Evolutionary conservation across 2,797 vertebrate species (phyloP).

Genomic region (Phaenicophaeus curvirostris): DNA sequence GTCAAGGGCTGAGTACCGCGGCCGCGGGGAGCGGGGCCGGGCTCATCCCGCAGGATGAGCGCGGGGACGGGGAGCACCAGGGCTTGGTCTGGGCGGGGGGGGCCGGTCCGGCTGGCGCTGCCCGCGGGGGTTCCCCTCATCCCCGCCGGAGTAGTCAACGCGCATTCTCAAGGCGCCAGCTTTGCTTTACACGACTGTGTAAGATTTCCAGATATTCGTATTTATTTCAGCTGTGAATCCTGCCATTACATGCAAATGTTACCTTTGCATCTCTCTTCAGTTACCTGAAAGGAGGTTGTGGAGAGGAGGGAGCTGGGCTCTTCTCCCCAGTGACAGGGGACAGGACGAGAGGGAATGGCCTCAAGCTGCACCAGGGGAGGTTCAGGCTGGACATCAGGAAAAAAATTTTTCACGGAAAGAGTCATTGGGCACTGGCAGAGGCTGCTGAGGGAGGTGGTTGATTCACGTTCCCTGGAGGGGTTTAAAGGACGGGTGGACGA

Average conservation of each 20-base stretch:
- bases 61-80: neutral
- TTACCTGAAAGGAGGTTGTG: no score
- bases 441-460: no score
- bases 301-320: no score
- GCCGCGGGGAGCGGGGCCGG: neutral
- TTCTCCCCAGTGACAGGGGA: no score
- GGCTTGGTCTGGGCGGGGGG: neutral
- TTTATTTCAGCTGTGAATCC: neutral
- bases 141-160: accelerated
- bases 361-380: no score
- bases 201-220: neutral
- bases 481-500: no score
- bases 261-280: no score
- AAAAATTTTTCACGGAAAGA: no score
- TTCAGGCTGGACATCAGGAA: no score
- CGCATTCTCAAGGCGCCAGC: neutral
- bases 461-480: no score
- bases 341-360: no score
- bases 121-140: neutral
- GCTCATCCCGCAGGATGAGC: neutral
- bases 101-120: neutral
- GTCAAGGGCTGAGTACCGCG: slow-evolving; percentile 94
- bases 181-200: neutral
- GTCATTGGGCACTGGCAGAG: no score
- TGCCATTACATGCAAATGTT: neutral